Evolutionary conservation across 2,888 invertebrate genomes (phyloP).

Genomic region (Sycophila texana): DNA sequence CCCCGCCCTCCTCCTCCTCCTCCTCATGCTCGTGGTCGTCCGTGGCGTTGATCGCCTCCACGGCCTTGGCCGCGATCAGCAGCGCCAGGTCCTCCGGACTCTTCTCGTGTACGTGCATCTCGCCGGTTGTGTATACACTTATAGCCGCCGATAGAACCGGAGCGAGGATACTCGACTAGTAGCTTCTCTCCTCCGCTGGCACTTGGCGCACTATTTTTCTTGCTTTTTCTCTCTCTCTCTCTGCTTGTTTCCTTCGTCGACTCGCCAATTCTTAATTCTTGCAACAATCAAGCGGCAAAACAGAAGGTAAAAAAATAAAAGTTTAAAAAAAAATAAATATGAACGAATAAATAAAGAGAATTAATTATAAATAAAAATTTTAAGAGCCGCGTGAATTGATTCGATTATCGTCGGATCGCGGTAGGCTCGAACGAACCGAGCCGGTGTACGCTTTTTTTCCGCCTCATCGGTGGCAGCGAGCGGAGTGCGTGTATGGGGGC

Average conservation of each 20-base stretch:
- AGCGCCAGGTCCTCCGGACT: conserved; percentile 19
- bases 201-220: too few species aligned
- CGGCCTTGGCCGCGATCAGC: background rate
- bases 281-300: background rate
- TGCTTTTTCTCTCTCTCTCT: too few species aligned
- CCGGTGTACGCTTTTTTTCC: too few species aligned
- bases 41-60: conserved; percentile 8
- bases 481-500: too few species aligned
- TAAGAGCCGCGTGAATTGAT: background rate
- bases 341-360: background rate
- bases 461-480: too few species aligned
- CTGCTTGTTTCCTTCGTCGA: background rate
- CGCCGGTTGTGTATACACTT: background rate
- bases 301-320: background rate
- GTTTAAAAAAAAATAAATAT: background rate
- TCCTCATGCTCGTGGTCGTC: background rate
- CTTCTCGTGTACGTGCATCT: conserved; percentile 22
- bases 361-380: background rate
- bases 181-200: too few species aligned
- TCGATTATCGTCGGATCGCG: background rate
- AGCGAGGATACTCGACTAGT: background rate
- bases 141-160: background rate
- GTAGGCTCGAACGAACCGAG: too few species aligned
- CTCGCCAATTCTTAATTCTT: background rate
- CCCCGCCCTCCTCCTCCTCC: conserved; percentile 70